These are phyloP conservation scores for Chamaedrilus cognettii DNA, from an alignment of 2,888 invertebrate species.

Conservation along the genomic window DNA sequence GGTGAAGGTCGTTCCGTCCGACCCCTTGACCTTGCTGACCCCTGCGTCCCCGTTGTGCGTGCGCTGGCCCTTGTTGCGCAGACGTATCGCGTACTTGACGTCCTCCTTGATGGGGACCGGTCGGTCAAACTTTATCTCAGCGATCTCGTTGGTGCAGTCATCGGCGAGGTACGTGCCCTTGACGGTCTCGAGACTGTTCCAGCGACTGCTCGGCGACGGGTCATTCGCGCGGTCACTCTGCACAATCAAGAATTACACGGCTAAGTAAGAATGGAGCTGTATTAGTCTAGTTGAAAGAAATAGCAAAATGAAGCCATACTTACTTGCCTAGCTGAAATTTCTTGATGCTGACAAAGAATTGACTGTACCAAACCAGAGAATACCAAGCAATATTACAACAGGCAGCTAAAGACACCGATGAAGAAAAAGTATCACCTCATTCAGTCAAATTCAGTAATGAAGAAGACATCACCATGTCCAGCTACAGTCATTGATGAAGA, in stretches of 20 bases:
- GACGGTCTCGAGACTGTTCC: conserved; percentile 84
- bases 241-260: conserved; percentile 34
- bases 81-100: conserved; percentile 82
- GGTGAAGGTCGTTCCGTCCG: conserved; percentile 88
- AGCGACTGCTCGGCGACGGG: conserved; percentile 62
- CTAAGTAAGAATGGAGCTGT: too few species aligned
- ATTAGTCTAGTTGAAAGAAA: too few species aligned
- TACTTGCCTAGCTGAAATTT: too few species aligned
- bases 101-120: conserved; percentile 86
- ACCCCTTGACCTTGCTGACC: conserved; percentile 82
- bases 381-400: too few species aligned
- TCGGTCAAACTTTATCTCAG: conserved; percentile 87
- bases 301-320: too few species aligned
- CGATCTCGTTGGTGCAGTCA: conserved; percentile 79
- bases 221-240: conserved; percentile 47
- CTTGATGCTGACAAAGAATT: too few species aligned
- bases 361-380: too few species aligned
- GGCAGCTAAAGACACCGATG: too few species aligned
- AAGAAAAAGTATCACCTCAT: too few species aligned
- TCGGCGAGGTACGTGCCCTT: conserved; percentile 83
- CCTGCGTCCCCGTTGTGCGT: conserved; percentile 96
- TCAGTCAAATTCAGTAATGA: too few species aligned
- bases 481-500: too few species aligned
- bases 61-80: conserved; percentile 87
- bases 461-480: too few species aligned